Base-by-base conservation (phyloP, 2,888 invertebrate genomes). In the Aporophyla lueneburgensis region DNA sequence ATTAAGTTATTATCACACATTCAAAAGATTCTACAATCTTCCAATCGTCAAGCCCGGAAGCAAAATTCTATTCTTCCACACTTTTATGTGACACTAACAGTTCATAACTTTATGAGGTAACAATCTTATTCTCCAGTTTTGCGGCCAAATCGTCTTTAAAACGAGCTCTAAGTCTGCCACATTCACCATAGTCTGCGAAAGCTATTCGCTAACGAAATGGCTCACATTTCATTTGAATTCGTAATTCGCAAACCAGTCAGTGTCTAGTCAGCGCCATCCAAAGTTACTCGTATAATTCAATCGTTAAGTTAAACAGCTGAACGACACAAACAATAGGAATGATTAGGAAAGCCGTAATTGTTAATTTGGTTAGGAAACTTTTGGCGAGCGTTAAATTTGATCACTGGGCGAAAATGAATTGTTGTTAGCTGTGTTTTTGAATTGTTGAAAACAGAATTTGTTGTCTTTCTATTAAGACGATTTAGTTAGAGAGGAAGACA, bases 171-270 rank as follows among this genome's bases (percentile, higher is more conserved):
- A 74, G 46, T 58, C 49, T 61, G 49, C 59, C 43, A 59, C 68
- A 68, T 83, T 84, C 61, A 16, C 58, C 5, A n/a, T 74, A 75
- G 71, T 76, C 80, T 78, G 68, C 71, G 66, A 88, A 80, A 89
- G 83, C 83, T 80, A 87, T 89, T 87, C 77, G 70, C 84, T 82
- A 86, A 85, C 86, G 77, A 86, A 91, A 91, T 89, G 81, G 83
- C 86, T 87, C 84, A 87, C 89, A 91, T 91, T 91, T 90, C 88
- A 89, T 90, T 88, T 79, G 74, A 88, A 91, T 87, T 88, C 80
- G 79, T 82, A 77, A 85, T 66, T 71, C 84, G 51, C 27, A 67
- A 84, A 84, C 85, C 84, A 87, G 81, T 77, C 78, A 80, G 78
- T 68, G 83, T 74, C 74, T 62, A 81, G 80, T 86, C 86, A 88